A percentile compares a stretch with the other conserved stretches of the same genome.
These are phyloP conservation scores for Macquaria australasica DNA, from an alignment of 2,113 vertebrate genomes.

Conservation along the genomic window DNA sequence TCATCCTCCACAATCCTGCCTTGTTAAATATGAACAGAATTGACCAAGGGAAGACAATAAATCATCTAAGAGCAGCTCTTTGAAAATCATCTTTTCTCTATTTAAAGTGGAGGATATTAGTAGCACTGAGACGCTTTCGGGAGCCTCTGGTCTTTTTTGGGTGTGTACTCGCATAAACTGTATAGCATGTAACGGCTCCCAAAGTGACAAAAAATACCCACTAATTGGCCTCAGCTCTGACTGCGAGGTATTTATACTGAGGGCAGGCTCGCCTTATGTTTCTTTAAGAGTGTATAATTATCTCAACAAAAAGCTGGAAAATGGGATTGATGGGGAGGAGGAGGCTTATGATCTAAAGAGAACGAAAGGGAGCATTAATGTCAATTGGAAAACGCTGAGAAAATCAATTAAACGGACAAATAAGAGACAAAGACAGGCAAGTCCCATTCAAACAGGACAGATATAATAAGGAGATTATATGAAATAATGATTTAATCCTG, in stretches of 20 bases:
- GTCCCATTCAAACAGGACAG: background rate
- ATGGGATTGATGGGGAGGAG: background rate
- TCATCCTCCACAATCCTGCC: background rate
- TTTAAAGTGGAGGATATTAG: conserved; percentile 8
- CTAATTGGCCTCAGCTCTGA: conserved; percentile 59
- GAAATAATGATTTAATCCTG: background rate
- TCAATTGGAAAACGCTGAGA: background rate
- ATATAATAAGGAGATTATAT: background rate
- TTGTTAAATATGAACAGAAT: conserved; percentile 1
- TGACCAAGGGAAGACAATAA: background rate
- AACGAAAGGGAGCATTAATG: background rate
- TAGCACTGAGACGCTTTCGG: background rate
- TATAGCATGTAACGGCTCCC: conserved; percentile 19
- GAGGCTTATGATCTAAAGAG: background rate
- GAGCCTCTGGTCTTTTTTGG: conserved; percentile 12
- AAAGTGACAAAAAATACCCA: conserved; percentile 33
- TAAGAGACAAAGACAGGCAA: background rate
- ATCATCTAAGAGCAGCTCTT: background rate
- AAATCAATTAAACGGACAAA: background rate
- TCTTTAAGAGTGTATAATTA: conserved; percentile 23
- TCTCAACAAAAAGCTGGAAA: background rate
- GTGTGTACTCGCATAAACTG: conserved; percentile 40
- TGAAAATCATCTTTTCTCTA: background rate
- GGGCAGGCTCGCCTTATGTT: background rate
- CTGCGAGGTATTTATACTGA: conserved; percentile 29